Evolutionary conservation across 1,140 invertebrate genomes (phyloP).

Genomic region (Babylonia areolata): DNA sequence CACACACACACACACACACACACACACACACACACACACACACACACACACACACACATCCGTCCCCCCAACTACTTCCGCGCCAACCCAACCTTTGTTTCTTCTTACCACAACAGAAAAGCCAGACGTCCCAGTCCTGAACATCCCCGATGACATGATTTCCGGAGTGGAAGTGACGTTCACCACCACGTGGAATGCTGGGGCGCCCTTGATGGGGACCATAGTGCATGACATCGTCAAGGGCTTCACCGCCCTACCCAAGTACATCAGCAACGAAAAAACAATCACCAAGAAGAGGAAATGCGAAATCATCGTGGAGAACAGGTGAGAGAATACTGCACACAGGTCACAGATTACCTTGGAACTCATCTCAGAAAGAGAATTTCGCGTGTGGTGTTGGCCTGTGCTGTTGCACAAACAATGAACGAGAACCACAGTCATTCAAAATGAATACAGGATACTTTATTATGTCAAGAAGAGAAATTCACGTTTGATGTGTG

Average conservation of each 20-base stretch:
- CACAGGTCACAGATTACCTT: no score
- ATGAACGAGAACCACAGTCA: no score
- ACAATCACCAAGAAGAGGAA: conserved; percentile 3
- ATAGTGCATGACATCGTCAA: conserved; percentile 42
- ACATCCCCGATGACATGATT: conserved; percentile 37
- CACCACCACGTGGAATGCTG: conserved; percentile 45
- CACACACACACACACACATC: no score
- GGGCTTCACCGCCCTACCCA: conserved; percentile 34
- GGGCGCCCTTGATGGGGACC: conserved; percentile 43
- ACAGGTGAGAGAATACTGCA: background rate
- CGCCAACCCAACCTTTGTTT: background rate
- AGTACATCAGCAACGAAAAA: background rate
- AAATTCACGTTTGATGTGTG: no score
- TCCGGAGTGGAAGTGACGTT: conserved; percentile 37
- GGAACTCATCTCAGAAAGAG: background rate
- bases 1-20: no score
- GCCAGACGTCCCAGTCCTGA: conserved; percentile 36
- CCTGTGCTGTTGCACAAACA: no score
- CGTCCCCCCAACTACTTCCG: background rate
- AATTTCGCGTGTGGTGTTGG: no score
- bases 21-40: no score
- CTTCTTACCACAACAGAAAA: conserved; percentile 33
- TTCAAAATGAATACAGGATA: no score
- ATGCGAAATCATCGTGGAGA: conserved; percentile 30
- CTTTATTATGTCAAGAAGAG: no score